Percentiles rank a stretch among this genome's conserved stretches.
These are phyloP conservation scores for Dyspetes luteomarginatus DNA, from an alignment of 2,888 invertebrate genomes.

Conservation along the genomic window DNA sequence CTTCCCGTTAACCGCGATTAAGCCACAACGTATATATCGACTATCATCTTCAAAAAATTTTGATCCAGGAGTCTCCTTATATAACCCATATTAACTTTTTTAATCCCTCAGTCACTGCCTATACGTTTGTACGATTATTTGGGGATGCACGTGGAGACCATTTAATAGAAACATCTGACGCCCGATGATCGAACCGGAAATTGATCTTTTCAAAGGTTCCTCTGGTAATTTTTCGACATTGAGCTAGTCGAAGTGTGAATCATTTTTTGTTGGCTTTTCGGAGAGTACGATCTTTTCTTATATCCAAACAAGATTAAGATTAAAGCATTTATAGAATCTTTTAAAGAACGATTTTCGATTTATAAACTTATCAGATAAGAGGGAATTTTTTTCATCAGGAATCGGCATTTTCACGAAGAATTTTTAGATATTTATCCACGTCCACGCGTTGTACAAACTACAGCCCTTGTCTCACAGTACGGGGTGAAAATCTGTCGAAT, in stretches of 20 bases:
- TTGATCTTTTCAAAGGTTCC: background rate
- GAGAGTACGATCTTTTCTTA: too few species aligned
- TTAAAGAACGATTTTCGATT: too few species aligned
- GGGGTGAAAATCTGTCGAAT: constrained; percentile 19
- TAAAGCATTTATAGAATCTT: too few species aligned
- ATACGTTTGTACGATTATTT: background rate
- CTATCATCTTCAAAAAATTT: constrained; percentile 61
- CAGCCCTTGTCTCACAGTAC: constrained; percentile 37
- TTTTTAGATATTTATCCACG: too few species aligned
- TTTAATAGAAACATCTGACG: constrained; percentile 46
- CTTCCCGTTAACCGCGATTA: constrained; percentile 47
- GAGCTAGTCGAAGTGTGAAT: too few species aligned
- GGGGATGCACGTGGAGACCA: constrained; percentile 25
- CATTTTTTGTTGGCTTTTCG: too few species aligned
- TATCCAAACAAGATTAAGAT: too few species aligned
- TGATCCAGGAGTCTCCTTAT: constrained; percentile 51
- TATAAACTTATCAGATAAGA: too few species aligned
- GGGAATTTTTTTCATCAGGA: too few species aligned
- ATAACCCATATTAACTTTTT: constrained; percentile 32
- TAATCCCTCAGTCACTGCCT: background rate
- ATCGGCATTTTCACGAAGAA: too few species aligned
- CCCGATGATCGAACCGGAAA: constrained; percentile 38
- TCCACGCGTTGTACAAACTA: constrained; percentile 5
- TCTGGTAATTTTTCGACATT: background rate
- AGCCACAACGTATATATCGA: constrained; percentile 61